Base-by-base conservation (phyloP, 1,140 invertebrate species). In the Coptotermes formosanus region DNA sequence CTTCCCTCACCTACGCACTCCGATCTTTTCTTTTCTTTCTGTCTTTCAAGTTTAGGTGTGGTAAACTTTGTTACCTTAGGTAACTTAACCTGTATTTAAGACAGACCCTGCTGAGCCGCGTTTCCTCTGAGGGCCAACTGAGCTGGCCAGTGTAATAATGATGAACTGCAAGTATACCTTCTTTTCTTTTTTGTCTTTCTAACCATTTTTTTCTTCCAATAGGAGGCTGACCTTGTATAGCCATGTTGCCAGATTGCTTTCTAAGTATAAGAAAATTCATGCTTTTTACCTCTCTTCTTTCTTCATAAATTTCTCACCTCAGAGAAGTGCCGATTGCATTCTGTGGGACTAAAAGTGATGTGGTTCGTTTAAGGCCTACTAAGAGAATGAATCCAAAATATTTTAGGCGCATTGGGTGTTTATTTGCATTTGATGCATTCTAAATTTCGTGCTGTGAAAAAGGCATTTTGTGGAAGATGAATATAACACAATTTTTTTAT, bases 1-100 rank as follows among this genome's bases (percentile, higher is more conserved):
- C 59, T 75, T 25, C n/a, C n/a, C 64, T n/a, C n/a, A 16, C 3
- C 52, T 75, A 25, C 59, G 25, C 7, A 3, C 2, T 30, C 16
- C 64, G 2, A 38, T 55, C 14, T 55, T 55, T 75, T 16, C n/a
- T 6, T 75, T 3, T 75, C 25, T 75, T 19, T 19, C 25, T 64
- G 16, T n/a, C 59, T 64, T 21, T 64, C 7, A 19, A 7, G n/a
- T n/a, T 75, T n/a, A 75, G 64, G 64, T n/a, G 64, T 75, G 64
- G 64, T 75, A 14, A 75, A 3, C 64, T 75, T 8, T 0, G 59
- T 64, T 64, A 64, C 59, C 59, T 59, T 25, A 75, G 64, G 64
- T 75, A 75, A n/a, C 64, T 75, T 75, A 75, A 75, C 64, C 64
- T 75, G 64, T 75, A 75, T 75, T 75, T 75, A 75, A 75, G 64